Evolutionary conservation across 2,888 invertebrate genomes (phyloP), one percentile per base, ranked within the genome.

Genomic region (Netelia virgata): DNA sequence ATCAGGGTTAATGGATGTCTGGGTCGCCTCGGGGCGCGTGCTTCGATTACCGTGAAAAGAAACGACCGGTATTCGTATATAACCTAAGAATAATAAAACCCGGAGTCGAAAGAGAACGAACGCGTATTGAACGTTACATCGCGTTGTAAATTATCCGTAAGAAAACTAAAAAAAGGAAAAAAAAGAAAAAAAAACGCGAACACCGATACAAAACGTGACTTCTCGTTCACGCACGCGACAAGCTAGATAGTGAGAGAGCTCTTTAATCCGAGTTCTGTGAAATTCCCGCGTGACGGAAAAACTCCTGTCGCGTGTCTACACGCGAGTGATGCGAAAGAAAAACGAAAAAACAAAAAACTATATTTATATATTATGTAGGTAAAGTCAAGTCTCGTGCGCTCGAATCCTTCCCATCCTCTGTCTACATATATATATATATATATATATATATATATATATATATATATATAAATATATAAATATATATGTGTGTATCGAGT

Each of bases 1-100:
- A 84, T 84, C 81, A 78, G 64, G 78, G 69, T 82, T 84, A 84
- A 84, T 84, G 64, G 77, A 74, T 74, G 84, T 80, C 81, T 64
- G 84, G 64, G 69, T 64, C 77, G 84, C 79, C 63, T 73, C 70
- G 77, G 64, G 81, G 81, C 77, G 81, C 77, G 81, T 74, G 77
- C 77, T 74, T 70, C 70, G 77, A 70, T 84, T 81, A 74, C 59
- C 57, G 10, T 61, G 47, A 9, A 68, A 68, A 47, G 8, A 43
- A 64, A 18, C 64, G 64, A 64, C 28, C 28, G 43, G 18, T 14
- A 18, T 14, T 16, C 41, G 36, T 64, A 11, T 47, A 47, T 11
- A 47, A 47, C 1, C 10, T 47, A 47, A 47, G 14, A 47, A 47
- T 47, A 47, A 47, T 11, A 47, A 47, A 10, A 47, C 10, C 16